Evolutionary conservation across 2,888 invertebrate species (phyloP).

Genomic region (Gonocerus acuteangulatus): DNA sequence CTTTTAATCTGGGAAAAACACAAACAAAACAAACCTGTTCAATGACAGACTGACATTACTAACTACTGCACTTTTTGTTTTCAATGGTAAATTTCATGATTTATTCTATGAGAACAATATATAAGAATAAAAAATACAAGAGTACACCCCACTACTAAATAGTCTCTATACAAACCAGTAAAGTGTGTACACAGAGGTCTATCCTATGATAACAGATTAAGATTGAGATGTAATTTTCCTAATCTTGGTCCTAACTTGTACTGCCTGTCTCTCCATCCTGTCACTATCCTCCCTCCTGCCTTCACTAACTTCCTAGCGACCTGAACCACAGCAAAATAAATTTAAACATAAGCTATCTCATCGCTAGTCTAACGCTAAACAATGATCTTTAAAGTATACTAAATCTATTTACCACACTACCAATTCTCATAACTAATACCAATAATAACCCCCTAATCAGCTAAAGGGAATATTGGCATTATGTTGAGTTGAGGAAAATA

Average conservation of each 20-base stretch:
- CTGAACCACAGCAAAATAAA: conserved; percentile 31
- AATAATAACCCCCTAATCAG: conserved; percentile 7
- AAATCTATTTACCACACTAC: conserved; percentile 4
- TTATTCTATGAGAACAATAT: neutral
- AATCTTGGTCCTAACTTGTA: conserved; percentile 28
- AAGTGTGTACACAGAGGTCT: conserved; percentile 9
- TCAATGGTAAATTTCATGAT: neutral
- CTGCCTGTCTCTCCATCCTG: conserved; percentile 22
- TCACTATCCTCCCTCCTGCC: conserved; percentile 29
- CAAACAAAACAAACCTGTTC: neutral
- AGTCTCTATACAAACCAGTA: conserved; percentile 25
- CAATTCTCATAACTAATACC: conserved; percentile 27
- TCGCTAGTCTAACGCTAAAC: conserved; percentile 18
- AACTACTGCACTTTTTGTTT: conserved; percentile 10
- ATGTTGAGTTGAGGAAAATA: conserved; percentile 6
- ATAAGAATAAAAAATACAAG: neutral
- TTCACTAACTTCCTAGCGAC: conserved; percentile 34
- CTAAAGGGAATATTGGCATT: conserved; percentile 28
- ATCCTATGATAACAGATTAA: conserved; percentile 19
- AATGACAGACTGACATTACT: conserved; percentile 8
- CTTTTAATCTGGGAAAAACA: conserved; percentile 18
- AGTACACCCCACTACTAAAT: conserved; percentile 13
- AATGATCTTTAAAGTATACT: neutral
- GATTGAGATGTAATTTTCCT: conserved; percentile 19
- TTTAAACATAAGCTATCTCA: conserved; percentile 25